These are phyloP conservation scores for Meandrusa payeni DNA, from an alignment of 2,888 invertebrate species.

Conservation along the genomic window DNA sequence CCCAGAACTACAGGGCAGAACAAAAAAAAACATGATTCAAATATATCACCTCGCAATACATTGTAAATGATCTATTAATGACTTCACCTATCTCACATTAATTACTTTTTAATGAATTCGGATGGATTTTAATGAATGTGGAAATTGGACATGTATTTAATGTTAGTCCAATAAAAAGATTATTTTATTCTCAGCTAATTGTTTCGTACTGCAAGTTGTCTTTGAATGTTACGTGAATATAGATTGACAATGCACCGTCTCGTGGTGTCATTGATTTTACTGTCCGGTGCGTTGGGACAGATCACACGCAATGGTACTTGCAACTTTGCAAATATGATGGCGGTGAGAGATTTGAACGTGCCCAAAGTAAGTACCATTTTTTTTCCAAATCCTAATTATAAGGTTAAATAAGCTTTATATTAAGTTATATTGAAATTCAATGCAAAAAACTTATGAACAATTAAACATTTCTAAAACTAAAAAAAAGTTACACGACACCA, in stretches of 20 bases:
- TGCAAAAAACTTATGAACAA: too few species aligned
- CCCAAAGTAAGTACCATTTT: slow-evolving; percentile 16
- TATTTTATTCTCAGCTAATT: not conserved
- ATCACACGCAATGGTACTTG: slow-evolving; percentile 19
- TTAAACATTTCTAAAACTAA: too few species aligned
- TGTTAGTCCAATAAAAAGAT: not conserved
- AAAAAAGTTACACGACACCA: too few species aligned
- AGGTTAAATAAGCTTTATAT: too few species aligned
- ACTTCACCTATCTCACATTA: not conserved
- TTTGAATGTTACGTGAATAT: not conserved
- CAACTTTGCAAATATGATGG: slow-evolving; percentile 10
- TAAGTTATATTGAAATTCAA: too few species aligned
- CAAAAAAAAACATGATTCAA: too few species aligned
- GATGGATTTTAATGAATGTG: not conserved
- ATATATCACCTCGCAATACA: too few species aligned
- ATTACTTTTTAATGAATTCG: slow-evolving; percentile 2
- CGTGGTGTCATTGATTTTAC: slow-evolving; percentile 2
- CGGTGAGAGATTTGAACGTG: slow-evolving; percentile 14
- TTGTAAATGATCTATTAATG: too few species aligned
- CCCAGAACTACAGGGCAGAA: too few species aligned
- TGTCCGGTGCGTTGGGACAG: slow-evolving; percentile 8
- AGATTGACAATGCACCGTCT: slow-evolving; percentile 9
- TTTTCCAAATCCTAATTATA: too few species aligned
- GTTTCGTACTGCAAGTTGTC: not conserved
- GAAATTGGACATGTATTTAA: slow-evolving; percentile 11